Conservation (phyloP, 1,140 invertebrate species). For the Carcinoscorpius rotundicauda region DNA sequence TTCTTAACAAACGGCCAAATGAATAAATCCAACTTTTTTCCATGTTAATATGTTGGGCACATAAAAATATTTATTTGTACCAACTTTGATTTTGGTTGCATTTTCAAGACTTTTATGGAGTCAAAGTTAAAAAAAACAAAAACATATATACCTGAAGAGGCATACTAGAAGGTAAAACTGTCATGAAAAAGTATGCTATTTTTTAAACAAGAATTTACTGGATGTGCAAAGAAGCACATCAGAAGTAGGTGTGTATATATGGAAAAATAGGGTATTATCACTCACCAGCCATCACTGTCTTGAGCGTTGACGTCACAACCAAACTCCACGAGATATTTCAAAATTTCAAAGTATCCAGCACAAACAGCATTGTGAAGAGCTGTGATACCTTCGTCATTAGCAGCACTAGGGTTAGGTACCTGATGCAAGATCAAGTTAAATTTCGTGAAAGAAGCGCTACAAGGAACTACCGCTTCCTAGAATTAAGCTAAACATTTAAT, state of each 20-base stretch:
- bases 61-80: no score
- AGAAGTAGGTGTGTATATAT: background rate
- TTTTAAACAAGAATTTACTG: slow-evolving; percentile 12
- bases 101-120: no score
- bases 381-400: slow-evolving; percentile 94
- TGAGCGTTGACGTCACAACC: slow-evolving; percentile 98
- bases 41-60: no score
- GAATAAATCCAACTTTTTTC: no score
- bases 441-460: slow-evolving; percentile 2
- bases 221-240: background rate
- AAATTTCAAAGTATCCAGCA: slow-evolving; percentile 95
- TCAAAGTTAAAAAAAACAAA: no score
- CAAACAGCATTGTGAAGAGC: slow-evolving; percentile 99
- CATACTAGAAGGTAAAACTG: background rate
- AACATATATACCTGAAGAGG: no score
- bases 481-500: background rate
- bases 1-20: no score
- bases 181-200: no score
- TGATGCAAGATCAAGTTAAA: slow-evolving; percentile 20
- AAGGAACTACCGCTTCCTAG: background rate
- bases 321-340: slow-evolving; percentile 93
- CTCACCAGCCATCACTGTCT: slow-evolving; percentile 90
- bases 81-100: no score
- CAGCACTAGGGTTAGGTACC: slow-evolving; percentile 73
- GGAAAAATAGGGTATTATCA: slow-evolving; percentile 13